Evolutionary conservation across 1,140 invertebrate genomes (phyloP).

Genomic region (Drosophila biarmipes): DNA sequence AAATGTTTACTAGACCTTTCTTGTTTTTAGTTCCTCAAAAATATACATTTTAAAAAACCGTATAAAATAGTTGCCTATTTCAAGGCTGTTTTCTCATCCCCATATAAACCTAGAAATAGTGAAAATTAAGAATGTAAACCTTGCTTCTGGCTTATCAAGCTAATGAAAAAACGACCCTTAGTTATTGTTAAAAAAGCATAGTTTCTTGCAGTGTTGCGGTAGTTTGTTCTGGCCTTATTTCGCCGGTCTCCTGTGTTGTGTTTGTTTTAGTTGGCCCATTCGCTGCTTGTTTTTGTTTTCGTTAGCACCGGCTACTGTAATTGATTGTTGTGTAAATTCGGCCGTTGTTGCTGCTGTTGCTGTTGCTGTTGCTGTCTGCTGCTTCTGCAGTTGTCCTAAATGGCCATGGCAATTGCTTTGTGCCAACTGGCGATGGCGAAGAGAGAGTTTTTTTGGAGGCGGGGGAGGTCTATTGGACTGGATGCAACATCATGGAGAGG

Average conservation of each 20-base stretch:
- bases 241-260: conserved; percentile 36
- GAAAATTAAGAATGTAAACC: no score
- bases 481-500: conserved; percentile 25
- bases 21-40: no score
- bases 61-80: no score
- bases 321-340: conserved; percentile 69
- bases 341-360: conserved; percentile 14
- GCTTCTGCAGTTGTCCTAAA: conserved; percentile 52
- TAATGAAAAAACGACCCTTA: no score
- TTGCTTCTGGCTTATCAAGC: no score
- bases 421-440: conserved; percentile 37
- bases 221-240: conserved; percentile 50
- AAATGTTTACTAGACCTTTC: no score
- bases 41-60: no score
- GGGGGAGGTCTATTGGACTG: conserved; percentile 32
- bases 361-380: conserved; percentile 3
- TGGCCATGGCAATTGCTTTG: conserved; percentile 67
- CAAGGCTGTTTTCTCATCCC: no score
- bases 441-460: conserved; percentile 46
- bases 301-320: conserved; percentile 52
- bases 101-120: no score
- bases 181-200: neutral
- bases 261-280: conserved; percentile 49
- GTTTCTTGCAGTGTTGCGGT: conserved; percentile 32
- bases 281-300: conserved; percentile 50